These are phyloP conservation scores for Emberiza fucata DNA, from an alignment of 2,113 vertebrate species.

Conservation along the genomic window DNA sequence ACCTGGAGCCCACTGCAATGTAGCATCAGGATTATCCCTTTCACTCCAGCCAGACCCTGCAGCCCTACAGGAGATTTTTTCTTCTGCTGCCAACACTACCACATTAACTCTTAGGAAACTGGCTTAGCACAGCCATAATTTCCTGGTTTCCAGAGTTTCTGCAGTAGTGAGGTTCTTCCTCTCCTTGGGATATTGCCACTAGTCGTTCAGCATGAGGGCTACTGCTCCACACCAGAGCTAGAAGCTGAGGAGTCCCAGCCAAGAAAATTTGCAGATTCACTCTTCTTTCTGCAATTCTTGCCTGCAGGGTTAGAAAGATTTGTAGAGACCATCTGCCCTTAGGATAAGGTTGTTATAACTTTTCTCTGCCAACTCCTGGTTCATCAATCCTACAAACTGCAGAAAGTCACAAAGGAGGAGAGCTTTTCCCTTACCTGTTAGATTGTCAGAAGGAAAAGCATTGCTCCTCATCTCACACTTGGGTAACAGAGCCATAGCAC, in stretches of 20 bases:
- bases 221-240: not conserved
- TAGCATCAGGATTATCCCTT: not conserved
- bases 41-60: not conserved
- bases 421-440: not conserved
- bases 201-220: not conserved
- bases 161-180: not conserved
- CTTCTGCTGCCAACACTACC: not conserved
- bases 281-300: not conserved
- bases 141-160: not conserved
- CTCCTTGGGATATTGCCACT: not conserved
- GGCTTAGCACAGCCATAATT: not conserved
- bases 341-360: not conserved
- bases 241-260: not conserved
- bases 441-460: not conserved
- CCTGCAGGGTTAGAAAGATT: not conserved
- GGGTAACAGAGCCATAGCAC: not conserved
- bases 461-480: not conserved
- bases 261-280: not conserved
- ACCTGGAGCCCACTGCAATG: not conserved
- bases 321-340: not conserved
- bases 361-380: not conserved
- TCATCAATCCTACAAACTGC: not conserved
- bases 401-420: not conserved
- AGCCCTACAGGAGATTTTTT: not conserved
- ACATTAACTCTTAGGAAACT: not conserved